Evolutionary conservation across 2,113 vertebrate species (phyloP), one percentile per base, ranked within the genome.

Genomic region (Amphiprion ocellaris): DNA sequence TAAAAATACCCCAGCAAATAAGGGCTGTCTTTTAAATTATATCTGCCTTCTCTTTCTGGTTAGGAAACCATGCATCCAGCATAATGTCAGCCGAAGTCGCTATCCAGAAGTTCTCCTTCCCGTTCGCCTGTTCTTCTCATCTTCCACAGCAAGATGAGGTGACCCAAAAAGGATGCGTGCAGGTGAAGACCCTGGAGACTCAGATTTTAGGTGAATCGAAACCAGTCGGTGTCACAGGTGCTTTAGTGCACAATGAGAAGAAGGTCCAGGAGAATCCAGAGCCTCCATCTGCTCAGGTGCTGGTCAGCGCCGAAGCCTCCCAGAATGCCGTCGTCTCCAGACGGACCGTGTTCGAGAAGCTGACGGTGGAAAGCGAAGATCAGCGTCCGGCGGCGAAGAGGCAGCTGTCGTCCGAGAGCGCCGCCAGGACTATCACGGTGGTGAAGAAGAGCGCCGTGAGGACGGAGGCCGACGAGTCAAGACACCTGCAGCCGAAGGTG

Each of bases 371-470:
- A 72, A 56, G 84, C 9, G 94, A 95, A 68, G 91, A 91, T 12
- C 90, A 94, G 54, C 93, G 94, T 11, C 92, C 92, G 0, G 83
- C 81, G 5, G 82, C 94, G 0, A 95, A 96, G 87, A 91, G 93
- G 4, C 94, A 95, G 89, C 93, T 95, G 77, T 95, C 94, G 1
- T 92, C 91, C 0, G 94, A 95, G 87, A 94, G 94, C 0, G 89
- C 91, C 0, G 90, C 94, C 33, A 82, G 90, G 66, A 89, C 90
- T 62, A 85, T 92, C 77, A 88, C 90, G 0, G 90, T 84, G 66
- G 93, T 93, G 87, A 94, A 91, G 88, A 95, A 91, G 69, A 88
- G 89, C 10, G 79, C 89, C 0, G 87, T 92, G 79, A 91, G 87
- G 72, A 90, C 86, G 61, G 86, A 93, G 69, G 69, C n/a, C 1